Base-by-base conservation (phyloP, 2,888 invertebrate species). In the Apodemia zela region DNA sequence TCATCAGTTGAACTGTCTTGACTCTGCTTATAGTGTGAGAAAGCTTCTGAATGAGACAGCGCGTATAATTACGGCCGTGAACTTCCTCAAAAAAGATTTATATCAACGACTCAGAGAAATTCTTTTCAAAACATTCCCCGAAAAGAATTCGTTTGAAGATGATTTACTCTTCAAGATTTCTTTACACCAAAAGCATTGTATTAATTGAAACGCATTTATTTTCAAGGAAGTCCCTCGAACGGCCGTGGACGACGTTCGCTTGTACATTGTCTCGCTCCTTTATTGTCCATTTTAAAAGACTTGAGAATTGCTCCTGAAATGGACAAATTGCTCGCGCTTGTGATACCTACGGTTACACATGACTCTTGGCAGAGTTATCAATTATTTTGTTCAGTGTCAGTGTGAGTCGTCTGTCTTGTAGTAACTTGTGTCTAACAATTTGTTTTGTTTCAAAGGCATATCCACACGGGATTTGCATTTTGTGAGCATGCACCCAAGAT, bases 91-190 rank as follows among this genome's bases (percentile, higher is more conserved):
- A 13, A 51, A 51, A 51, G 51, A 51, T 51, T 51, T 51, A 13
- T 21, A 29, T 29, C 57, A 29, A 57, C 29, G 29, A 29, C 8
- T 29, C n/a, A 13, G 8, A 8, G 8, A 29, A 15, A 57, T 57
- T 57, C 57, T 57, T 29, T 57, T 57, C 57, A 57, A 29, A 57
- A 57, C 57, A n/a, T 57, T 57, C 29, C 15, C 3, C 13, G 8
- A 57, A 57, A 57, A 57, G 57, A 57, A 57, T 57, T 57, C 57
- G 25, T 57, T 29, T 21, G 29, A 29, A 57, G 29, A 57, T 57
- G 57, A 57, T 57, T 57, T 29, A 57, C 57, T 57, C 29, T 57
- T 29, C 7, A 25, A 15, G 54, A 54, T 54, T 54, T 25, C 54
- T 25, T 54, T 54, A 45, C 42, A 42, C n/a, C 45, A 25, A 57